Percentiles rank a stretch among this genome's conserved stretches.
Conservation (phyloP, 1,140 invertebrate genomes). For the Eriosoma lanigerum region DNA sequence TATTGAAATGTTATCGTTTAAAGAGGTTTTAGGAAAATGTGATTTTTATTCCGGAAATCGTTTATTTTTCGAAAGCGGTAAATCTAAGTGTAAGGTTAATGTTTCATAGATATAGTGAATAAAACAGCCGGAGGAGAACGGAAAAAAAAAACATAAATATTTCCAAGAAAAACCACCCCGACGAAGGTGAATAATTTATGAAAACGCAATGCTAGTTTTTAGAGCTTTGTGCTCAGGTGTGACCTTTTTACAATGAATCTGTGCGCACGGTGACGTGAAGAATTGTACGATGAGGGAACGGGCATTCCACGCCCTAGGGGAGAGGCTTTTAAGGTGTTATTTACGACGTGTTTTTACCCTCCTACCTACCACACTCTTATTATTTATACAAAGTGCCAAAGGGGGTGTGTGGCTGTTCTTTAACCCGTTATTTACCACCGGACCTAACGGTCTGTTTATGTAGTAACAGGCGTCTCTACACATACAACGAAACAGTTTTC, state of each 20-base stretch:
- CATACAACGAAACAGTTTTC: conserved; percentile 2
- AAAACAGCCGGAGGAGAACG: background rate
- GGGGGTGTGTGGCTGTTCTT: conserved; percentile 36
- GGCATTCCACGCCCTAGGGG: background rate
- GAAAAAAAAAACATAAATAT: conserved; percentile 49
- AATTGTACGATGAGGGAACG: conserved; percentile 16
- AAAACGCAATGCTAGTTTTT: conserved; percentile 49
- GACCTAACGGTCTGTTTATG: conserved; percentile 45
- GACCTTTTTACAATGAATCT: conserved; percentile 52
- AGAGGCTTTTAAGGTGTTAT: conserved; percentile 50
- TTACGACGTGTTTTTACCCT: conserved; percentile 43
- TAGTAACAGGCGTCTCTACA: conserved; percentile 33
- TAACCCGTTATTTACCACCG: conserved; percentile 49
- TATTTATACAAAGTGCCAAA: conserved; percentile 43
- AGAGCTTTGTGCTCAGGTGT: conserved; percentile 45
- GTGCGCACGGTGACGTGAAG: conserved; percentile 30
- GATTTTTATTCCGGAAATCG: conserved; percentile 33
- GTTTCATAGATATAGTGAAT: conserved; percentile 3
- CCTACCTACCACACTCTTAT: conserved; percentile 19
- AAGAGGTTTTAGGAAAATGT: conserved; percentile 2
- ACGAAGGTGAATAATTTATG: conserved; percentile 46
- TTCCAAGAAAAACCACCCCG: conserved; percentile 31
- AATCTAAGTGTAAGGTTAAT: conserved; percentile 23
- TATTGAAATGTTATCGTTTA: conserved; percentile 5
- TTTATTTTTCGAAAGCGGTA: conserved; percentile 8